Evolutionary conservation across 2,113 vertebrate species (phyloP).

Genomic region (Psettodes erumei): DNA sequence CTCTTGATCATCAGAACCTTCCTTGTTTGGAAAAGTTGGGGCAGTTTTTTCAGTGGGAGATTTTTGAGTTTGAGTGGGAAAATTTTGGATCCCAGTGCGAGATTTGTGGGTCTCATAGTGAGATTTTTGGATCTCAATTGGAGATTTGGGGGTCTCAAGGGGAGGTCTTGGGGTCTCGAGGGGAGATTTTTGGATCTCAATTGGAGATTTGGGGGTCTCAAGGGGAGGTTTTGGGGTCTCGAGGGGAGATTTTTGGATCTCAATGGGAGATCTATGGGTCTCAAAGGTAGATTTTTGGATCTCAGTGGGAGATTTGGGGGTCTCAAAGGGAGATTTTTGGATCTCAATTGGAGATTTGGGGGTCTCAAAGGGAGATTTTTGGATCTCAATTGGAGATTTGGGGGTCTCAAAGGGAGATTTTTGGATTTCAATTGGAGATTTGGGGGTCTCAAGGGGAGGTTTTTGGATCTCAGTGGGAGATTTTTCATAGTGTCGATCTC

Average conservation of each 20-base stretch:
- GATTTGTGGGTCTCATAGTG: background rate
- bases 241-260: slow-evolving; percentile 56
- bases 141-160: no score
- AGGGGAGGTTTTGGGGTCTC: background rate
- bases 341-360: background rate
- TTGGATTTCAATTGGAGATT: background rate
- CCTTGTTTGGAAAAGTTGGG: slow-evolving; percentile 62
- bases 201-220: background rate
- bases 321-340: background rate
- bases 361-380: background rate
- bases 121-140: background rate
- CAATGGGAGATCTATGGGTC: background rate
- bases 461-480: slow-evolving; percentile 46
- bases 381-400: slow-evolving; percentile 6
- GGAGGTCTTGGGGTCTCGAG: no score
- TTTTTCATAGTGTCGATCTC: slow-evolving; percentile 76
- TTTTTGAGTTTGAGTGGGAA: slow-evolving; percentile 16
- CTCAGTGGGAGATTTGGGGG: slow-evolving; percentile 46
- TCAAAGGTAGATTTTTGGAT: background rate
- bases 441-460: background rate
- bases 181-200: background rate
- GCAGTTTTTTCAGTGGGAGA: slow-evolving; percentile 42
- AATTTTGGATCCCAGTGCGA: background rate
- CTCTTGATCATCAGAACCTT: slow-evolving; percentile 71
- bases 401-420: background rate